Conservation (phyloP, 1,140 invertebrate genomes). For the Samia ricini region DNA sequence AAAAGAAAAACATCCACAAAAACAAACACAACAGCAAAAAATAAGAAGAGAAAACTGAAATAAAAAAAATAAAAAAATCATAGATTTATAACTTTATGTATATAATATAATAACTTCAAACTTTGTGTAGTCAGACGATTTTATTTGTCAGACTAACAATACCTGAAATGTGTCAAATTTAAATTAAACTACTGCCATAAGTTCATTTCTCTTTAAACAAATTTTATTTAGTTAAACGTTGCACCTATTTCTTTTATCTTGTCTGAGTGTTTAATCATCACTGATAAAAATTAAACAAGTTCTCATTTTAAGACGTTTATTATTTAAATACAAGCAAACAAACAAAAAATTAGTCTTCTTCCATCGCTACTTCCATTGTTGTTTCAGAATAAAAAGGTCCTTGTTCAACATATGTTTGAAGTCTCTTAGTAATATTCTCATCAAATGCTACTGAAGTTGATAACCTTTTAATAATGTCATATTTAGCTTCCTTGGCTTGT, state of each 20-base stretch:
- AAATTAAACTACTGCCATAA: too few relatives aligned
- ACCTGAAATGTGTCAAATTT: too few relatives aligned
- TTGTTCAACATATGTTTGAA: slow-evolving; percentile 83
- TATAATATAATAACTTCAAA: too few relatives aligned
- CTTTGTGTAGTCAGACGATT: too few relatives aligned
- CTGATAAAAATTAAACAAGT: not conserved
- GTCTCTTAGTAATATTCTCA: slow-evolving; percentile 76
- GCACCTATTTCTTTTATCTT: too few relatives aligned
- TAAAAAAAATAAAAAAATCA: too few relatives aligned
- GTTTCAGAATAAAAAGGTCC: slow-evolving; percentile 85
- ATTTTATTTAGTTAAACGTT: not conserved
- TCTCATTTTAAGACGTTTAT: not conserved
- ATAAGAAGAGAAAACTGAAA: slow-evolving; percentile 50
- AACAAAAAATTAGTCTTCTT: slow-evolving; percentile 59
- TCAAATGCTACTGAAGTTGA: slow-evolving; percentile 83
- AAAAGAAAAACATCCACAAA: slow-evolving; percentile 57
- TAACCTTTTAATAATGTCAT: slow-evolving; percentile 82
- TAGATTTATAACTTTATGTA: too few relatives aligned
- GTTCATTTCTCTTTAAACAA: not conserved
- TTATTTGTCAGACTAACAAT: not conserved
- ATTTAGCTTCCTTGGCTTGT: slow-evolving; percentile 86
- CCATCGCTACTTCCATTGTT: slow-evolving; percentile 84
- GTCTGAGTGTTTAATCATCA: not conserved
- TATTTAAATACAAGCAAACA: not conserved
- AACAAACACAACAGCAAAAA: slow-evolving; percentile 37